These are phyloP conservation scores for Luperina testacea DNA, from an alignment of 2,888 invertebrate species.

Conservation along the genomic window DNA sequence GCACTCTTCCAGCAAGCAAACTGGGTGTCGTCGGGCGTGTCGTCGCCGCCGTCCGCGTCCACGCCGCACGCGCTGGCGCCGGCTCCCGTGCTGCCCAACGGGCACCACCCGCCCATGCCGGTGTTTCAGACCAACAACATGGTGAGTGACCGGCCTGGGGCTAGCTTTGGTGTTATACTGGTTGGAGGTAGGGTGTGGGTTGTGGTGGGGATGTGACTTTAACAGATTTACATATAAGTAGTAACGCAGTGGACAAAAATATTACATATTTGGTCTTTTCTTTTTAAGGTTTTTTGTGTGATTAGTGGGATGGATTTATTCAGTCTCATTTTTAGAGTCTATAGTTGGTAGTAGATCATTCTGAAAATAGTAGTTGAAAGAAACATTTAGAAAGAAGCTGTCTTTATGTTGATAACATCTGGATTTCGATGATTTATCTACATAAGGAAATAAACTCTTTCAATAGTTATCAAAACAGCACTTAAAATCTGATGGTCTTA, in stretches of 20 bases:
- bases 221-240: background rate
- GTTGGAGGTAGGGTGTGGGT: background rate
- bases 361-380: background rate
- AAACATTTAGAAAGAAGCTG: background rate
- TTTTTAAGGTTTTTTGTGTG: background rate
- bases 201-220: conserved; percentile 12
- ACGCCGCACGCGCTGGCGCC: conserved; percentile 84
- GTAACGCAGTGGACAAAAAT: background rate
- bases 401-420: background rate
- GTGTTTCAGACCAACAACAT: conserved; percentile 88
- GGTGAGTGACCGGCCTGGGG: conserved; percentile 77
- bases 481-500: background rate
- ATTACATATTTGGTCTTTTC: background rate
- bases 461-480: background rate
- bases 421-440: background rate
- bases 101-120: conserved; percentile 83
- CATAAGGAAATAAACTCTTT: background rate
- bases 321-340: background rate
- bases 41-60: conserved; percentile 88
- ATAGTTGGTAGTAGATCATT: background rate
- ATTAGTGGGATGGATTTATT: background rate
- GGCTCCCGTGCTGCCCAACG: conserved; percentile 87
- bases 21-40: conserved; percentile 90
- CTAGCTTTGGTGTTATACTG: fast-evolving
- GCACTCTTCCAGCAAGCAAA: conserved; percentile 76